Evolutionary conservation across 2,888 invertebrate genomes (phyloP), one percentile per base, ranked within the genome.

Genomic region (Drosophila anomelani): DNA sequence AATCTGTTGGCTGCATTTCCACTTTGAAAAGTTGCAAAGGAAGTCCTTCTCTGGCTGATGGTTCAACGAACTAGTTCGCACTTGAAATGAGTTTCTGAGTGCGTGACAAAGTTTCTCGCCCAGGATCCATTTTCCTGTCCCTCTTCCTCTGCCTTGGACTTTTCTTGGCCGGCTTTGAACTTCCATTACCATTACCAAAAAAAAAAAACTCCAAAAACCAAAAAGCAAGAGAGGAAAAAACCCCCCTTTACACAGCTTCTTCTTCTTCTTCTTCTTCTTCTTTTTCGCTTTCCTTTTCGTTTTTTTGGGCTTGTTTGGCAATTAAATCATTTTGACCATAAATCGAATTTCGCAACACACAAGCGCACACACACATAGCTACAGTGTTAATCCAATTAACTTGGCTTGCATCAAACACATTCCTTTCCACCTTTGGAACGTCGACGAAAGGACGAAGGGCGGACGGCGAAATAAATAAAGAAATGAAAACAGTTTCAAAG

Each of bases 351-450:
- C 54, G 54, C 59, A 73, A 60, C 54, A 68, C 57, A 74, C 41
- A 36, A 9, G 20, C 15, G 39, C 41, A 36, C 15, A 38, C 49
- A 17, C 49, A 38, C 53, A 46, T 54, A 59, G 47, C 70, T 58
- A 57, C 55, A 69, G 82, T 77, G 86, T 82, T 82, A 86, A 84
- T 84, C 87, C 83, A 84, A 84, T 84, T 84, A 87, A 84, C 85
- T 84, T 68, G 56, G 68, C 75, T 68, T 78, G 77, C 82, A 75
- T 83, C 85, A 87, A 83, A 86, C 67, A 81, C 82, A 83, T 86
- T 83, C 87, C 85, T 55, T 67, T 78, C 78, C 72, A 77, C 69
- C 72, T 70, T 66, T 62, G 62, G 26, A 41, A 57, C 51, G 55
- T 38, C 32, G 53, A 36, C 44, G 38, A 12, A 17, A 26, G 13